Evolutionary conservation across 2,888 invertebrate species (phyloP).

Genomic region (Chrysotoxum bicinctum): DNA sequence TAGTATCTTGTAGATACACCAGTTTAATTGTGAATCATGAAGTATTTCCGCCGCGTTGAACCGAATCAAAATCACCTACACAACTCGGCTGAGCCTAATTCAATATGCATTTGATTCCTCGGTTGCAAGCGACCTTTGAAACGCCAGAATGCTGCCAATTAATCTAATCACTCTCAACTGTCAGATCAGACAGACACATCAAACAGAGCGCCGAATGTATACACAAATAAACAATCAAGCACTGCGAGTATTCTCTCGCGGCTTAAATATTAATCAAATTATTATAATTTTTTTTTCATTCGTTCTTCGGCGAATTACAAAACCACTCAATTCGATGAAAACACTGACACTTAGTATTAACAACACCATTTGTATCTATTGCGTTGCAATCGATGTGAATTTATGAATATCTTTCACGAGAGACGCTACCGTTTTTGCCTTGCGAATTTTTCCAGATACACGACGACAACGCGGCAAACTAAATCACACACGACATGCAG

Average conservation of each 20-base stretch:
- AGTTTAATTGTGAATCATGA: slow-evolving; percentile 46
- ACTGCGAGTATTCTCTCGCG: not conserved
- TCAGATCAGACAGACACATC: slow-evolving; percentile 47
- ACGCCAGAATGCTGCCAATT: slow-evolving; percentile 4
- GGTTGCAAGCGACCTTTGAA: slow-evolving; percentile 16
- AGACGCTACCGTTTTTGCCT: slow-evolving; percentile 30
- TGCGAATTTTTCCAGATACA: slow-evolving; percentile 24
- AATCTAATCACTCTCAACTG: slow-evolving; percentile 58
- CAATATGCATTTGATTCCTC: slow-evolving; percentile 27
- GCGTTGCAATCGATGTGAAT: slow-evolving; percentile 6
- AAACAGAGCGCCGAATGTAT: slow-evolving; percentile 24
- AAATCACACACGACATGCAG: not conserved
- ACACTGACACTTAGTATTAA: slow-evolving; percentile 56
- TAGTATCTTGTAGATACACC: slow-evolving; percentile 4
- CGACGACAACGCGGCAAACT: slow-evolving; percentile 28
- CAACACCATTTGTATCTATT: slow-evolving; percentile 25
- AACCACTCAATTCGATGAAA: slow-evolving; percentile 28
- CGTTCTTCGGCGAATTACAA: slow-evolving; percentile 7
- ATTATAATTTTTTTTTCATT: not conserved
- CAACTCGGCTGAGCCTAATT: slow-evolving; percentile 17
- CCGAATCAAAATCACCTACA: slow-evolving; percentile 39
- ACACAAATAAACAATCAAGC: slow-evolving; percentile 51
- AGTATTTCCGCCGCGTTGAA: slow-evolving; percentile 52
- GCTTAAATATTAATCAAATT: slow-evolving; percentile 50
- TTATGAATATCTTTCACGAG: not conserved